Conservation (phyloP, 2,888 invertebrate genomes). For the Hypena proboscidalis region DNA sequence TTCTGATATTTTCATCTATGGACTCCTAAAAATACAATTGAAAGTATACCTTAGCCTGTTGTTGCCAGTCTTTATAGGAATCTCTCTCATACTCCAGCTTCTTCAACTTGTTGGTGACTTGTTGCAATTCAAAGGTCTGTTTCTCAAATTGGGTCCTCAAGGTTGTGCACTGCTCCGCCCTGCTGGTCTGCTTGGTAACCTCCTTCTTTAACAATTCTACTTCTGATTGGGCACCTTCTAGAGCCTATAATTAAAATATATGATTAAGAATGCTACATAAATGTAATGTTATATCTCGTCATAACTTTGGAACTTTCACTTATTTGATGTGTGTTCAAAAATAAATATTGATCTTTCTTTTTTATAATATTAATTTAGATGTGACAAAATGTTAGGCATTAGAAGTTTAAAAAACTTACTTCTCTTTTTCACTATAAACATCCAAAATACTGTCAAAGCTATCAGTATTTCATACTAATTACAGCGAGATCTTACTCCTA, state of each 20-base stretch:
- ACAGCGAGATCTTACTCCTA: too few species aligned
- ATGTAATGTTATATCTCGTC: too few species aligned
- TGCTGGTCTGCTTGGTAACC: conserved; percentile 63
- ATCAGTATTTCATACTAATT: too few species aligned
- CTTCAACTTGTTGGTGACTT: conserved; percentile 69
- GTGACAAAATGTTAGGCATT: too few species aligned
- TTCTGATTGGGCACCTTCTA: conserved; percentile 84
- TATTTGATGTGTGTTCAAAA: too few species aligned
- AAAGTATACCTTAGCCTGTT: conserved; percentile 73
- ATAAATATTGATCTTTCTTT: too few species aligned
- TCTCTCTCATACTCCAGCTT: conserved; percentile 79
- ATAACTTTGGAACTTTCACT: too few species aligned
- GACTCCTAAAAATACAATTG: not conserved
- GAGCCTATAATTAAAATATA: conserved; percentile 56
- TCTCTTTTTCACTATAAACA: too few species aligned
- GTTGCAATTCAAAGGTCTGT: conserved; percentile 72
- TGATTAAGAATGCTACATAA: not conserved
- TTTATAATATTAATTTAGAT: too few species aligned
- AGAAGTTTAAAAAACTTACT: too few species aligned
- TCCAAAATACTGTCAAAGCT: too few species aligned
- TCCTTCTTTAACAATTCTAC: conserved; percentile 78
- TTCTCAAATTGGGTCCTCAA: conserved; percentile 71
- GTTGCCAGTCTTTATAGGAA: conserved; percentile 80
- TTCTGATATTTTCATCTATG: too few species aligned
- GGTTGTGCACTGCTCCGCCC: conserved; percentile 67